Base-by-base conservation (phyloP, 1,140 invertebrate species). In the Heterodera schachtii region DNA sequence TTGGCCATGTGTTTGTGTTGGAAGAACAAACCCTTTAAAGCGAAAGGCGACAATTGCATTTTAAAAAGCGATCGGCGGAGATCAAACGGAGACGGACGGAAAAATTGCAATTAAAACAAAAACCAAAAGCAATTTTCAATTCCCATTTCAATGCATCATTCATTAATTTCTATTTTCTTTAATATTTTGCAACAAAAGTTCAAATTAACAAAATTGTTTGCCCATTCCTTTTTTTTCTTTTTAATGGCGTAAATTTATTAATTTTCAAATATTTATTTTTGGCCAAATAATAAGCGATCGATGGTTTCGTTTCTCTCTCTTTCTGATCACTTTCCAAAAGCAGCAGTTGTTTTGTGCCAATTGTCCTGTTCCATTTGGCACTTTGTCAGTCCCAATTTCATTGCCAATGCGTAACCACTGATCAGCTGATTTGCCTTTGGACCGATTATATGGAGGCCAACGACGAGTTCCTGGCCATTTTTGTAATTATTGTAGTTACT, bases 371-470 rank as follows among this genome's bases (percentile, higher is more conserved):
- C 69, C 69, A 71, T 11, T 71, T 71, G 31, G 5, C 21, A 16
- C 69, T 46, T 71, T n/a, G 31, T 71, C 21, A 71, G 69, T 11
- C 69, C 69, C 69, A 82, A 84, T 69, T 82, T 81, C 83, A 82
- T 47, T 16, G 83, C 82, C 82, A 82, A 78, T 16, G 81, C 81
- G 31, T 84, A 82, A 21, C 81, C 81, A 11, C n/a, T 13, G 16
- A 83, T 11, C 31, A 82, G 19, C 11, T 82, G 82, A 47, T 46
- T 71, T 19, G 81, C 81, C 21, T 82, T 73, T 52, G 81, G 81
- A 7, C 81, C 83, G n/a, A 82, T 57, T 43, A 82, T 43, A 49
- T 82, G 82, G 46, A 82, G 79, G 47, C 81, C 81, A n/a, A 82
- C 52, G 46, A 82, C 69, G 11, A 84, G 71, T 31, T 85, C 64